Conservation (phyloP, 2,113 vertebrate species). For the Condylura cristata region DNA sequence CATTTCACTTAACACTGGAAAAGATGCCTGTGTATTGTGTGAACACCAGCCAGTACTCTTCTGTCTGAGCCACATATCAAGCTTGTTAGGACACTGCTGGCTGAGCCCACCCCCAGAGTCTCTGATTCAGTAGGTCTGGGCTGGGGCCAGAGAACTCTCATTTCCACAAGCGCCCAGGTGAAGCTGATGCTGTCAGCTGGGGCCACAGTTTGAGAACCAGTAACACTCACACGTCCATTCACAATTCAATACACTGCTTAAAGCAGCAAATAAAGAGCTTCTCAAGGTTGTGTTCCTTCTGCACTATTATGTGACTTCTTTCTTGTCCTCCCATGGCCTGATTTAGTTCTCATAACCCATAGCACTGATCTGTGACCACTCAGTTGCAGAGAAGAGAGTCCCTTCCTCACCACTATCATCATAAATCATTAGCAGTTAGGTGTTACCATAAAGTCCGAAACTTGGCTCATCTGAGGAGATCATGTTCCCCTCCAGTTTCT, state of each 20-base stretch:
- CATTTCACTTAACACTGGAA: conserved; percentile 9
- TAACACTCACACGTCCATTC: neutral
- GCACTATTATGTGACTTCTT: neutral
- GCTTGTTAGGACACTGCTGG: neutral
- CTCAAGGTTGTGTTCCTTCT: neutral
- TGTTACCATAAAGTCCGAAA: neutral
- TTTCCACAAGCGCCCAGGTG: neutral
- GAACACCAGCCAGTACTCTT: neutral
- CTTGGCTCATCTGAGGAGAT: neutral
- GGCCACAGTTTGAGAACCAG: neutral
- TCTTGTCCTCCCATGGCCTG: neutral
- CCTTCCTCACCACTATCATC: neutral
- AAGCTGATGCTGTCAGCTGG: neutral
- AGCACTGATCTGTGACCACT: neutral
- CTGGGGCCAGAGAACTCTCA: neutral
- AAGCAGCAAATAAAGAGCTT: neutral
- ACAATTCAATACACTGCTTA: neutral
- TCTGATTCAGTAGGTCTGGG: neutral
- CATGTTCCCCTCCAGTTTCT: neutral
- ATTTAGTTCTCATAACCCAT: neutral
- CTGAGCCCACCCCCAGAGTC: neutral
- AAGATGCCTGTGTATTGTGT: neutral
- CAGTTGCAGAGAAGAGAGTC: neutral
- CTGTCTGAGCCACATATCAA: neutral
- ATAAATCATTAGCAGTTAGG: neutral